Percentiles rank a stretch among this genome's conserved stretches.
These are phyloP conservation scores for Heptranchias perlo DNA, from an alignment of 2,113 vertebrate species.

Conservation along the genomic window DNA sequence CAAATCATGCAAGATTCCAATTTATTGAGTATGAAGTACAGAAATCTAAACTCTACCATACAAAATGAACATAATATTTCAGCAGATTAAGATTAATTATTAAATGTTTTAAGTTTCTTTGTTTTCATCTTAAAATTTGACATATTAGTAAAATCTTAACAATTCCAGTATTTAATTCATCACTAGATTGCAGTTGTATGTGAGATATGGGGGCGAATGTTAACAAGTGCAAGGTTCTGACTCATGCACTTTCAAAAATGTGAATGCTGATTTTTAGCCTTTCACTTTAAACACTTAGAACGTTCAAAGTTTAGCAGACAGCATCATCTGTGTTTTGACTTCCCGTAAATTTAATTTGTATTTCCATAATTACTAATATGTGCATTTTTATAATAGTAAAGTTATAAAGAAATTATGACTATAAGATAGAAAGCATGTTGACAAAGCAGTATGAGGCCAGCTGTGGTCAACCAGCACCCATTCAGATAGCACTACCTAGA, in stretches of 20 bases:
- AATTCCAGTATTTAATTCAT: background rate
- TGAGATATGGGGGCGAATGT: conserved; percentile 42
- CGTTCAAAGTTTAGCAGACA: background rate
- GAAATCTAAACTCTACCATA: background rate
- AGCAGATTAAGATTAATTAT: background rate
- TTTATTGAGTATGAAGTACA: background rate
- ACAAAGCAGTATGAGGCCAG: background rate
- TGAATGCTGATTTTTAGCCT: conserved; percentile 26
- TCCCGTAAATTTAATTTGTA: conserved; percentile 18
- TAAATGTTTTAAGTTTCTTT: background rate
- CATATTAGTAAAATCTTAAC: background rate
- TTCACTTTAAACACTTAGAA: conserved; percentile 31
- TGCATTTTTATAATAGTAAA: background rate
- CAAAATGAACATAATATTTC: background rate
- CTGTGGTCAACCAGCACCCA: no score
- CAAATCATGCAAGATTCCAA: background rate
- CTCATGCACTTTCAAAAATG: conserved; percentile 46
- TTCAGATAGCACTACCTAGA: background rate
- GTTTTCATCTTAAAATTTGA: background rate
- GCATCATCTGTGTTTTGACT: background rate
- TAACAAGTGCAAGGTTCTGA: conserved; percentile 44
- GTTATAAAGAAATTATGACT: conserved; percentile 16
- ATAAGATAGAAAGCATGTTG: background rate
- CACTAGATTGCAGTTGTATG: conserved; percentile 5
- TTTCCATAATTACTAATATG: background rate